Percentiles rank a stretch among this genome's conserved stretches.
Conservation (phyloP, 2,888 invertebrate genomes). For the Cerceris rybyensis region DNA sequence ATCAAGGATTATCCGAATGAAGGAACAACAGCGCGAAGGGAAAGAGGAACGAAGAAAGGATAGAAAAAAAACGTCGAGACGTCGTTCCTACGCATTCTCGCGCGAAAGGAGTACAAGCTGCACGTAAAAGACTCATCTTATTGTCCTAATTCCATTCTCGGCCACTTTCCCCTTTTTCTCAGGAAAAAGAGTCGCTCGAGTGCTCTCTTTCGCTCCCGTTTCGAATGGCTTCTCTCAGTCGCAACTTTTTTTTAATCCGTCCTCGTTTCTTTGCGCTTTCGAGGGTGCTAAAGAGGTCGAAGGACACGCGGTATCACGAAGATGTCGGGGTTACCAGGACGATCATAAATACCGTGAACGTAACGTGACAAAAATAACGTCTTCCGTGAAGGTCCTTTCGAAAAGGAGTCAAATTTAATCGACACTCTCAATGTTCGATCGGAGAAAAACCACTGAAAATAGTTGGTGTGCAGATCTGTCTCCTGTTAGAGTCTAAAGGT, state of each 20-base stretch:
- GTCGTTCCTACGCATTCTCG: background rate
- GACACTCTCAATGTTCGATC: no score
- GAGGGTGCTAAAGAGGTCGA: background rate
- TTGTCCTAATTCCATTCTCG: slow-evolving; percentile 15
- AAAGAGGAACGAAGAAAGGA: background rate
- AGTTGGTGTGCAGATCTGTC: no score
- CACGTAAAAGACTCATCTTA: slow-evolving; percentile 37
- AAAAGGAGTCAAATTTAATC: no score
- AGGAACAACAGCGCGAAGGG: background rate
- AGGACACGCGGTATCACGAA: no score
- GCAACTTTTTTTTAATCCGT: background rate
- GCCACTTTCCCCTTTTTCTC: slow-evolving; percentile 10
- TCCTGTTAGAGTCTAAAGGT: no score
- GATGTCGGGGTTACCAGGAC: no score
- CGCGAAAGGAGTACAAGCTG: background rate
- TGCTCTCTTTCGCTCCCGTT: slow-evolving; percentile 62
- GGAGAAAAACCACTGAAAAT: no score
- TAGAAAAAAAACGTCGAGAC: background rate
- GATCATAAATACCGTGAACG: no score
- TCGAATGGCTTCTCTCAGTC: slow-evolving; percentile 39
- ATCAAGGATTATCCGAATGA: no score
- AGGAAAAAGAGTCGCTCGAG: slow-evolving; percentile 55
- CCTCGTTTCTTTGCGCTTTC: background rate
- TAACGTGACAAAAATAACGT: no score
- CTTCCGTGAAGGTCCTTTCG: no score